Base-by-base conservation (phyloP, 2,888 invertebrate genomes). In the Meteorus cinctellus region DNA sequence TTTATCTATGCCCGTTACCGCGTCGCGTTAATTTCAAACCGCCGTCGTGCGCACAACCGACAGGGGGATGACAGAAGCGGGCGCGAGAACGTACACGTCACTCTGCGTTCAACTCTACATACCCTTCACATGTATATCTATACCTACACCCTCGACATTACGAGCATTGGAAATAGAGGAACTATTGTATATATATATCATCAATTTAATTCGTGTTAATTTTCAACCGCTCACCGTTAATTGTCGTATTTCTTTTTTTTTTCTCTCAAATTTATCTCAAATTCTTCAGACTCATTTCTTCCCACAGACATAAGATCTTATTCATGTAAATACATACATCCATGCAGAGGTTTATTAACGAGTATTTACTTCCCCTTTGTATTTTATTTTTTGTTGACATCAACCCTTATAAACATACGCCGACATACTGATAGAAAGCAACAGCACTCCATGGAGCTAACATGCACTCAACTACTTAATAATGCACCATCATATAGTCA, bases 401-500 rank as follows among this genome's bases (percentile, higher is more conserved):
- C 24, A 24, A 24, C 55, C 51, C 60, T 68, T 59, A 74, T 77
- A 59, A 55, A 55, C 51, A 63, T 27, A 8, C 76, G 45, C 60
- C 73, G 59, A 45, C 72, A 69, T 77, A 69, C 83, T 82, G 86
- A 86, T 86, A 80, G 84, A 85, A 81, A 81, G 84, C 84, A 86
- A 86, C 86, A 83, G 85, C 85, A 85, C 86, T 86, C 85, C 82
- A 83, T 82, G 77, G 70, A 78, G 82, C 82, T 84, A 85, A 85
- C 85, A 86, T 84, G 86, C 85, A 85, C 86, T 86, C 86, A 85
- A 86, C 86, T 86, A 86, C 86, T 86, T 86, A 86, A 86, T 86
- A 86, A 86, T 85, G 86, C 84, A 86, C 85, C 84, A 48, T 48
- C 48, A 48, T n/a, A 86, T n/a, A 86, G 86, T 84, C 86, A 83